These are phyloP conservation scores for Chiloscyllium punctatum DNA, from an alignment of 2,797 vertebrate genomes.

Conservation along the genomic window DNA sequence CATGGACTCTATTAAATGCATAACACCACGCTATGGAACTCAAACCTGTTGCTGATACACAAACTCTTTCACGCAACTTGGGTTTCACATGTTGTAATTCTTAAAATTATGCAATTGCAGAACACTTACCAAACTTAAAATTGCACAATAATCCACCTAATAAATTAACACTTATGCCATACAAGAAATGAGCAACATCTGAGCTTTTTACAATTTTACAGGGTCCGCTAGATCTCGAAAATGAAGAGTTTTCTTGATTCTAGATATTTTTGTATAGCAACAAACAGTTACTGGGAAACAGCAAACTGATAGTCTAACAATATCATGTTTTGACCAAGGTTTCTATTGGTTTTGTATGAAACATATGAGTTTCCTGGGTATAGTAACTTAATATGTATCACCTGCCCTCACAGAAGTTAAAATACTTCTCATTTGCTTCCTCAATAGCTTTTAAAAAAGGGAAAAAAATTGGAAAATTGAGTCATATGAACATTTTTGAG, in stretches of 20 bases:
- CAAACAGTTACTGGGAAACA: background rate
- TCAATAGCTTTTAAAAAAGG: background rate
- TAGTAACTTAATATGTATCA: background rate
- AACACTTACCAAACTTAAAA: background rate
- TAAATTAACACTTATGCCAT: background rate
- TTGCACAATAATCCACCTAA: background rate
- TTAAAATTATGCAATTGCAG: background rate
- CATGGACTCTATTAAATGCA: background rate
- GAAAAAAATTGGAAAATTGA: slow-evolving; percentile 10
- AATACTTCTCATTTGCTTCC: background rate
- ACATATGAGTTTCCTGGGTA: background rate
- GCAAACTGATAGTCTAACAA: background rate
- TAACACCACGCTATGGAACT: background rate
- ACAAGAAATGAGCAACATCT: background rate
- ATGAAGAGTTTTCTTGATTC: background rate
- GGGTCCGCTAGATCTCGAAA: background rate
- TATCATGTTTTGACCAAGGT: background rate
- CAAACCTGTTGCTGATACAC: too few relatives aligned
- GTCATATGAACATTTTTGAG: slow-evolving; percentile 19
- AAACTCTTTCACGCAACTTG: background rate
- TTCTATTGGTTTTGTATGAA: background rate
- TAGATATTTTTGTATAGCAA: background rate
- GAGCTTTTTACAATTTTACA: background rate
- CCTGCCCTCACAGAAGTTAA: background rate
- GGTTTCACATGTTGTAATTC: too few relatives aligned